Evolutionary conservation across 2,113 vertebrate species (phyloP).

Genomic region (Lepisosteus oculatus): DNA sequence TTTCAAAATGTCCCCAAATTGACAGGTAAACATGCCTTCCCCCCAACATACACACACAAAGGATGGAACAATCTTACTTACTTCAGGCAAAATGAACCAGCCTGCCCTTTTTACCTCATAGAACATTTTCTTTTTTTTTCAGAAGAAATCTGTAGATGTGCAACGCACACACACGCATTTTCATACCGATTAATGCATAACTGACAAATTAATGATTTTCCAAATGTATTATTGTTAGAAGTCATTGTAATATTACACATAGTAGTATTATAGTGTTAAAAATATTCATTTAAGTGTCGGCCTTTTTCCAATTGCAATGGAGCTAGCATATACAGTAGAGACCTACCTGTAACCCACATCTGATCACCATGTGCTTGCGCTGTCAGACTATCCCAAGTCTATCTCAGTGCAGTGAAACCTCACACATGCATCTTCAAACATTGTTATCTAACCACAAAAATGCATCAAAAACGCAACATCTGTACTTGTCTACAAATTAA

Average conservation of each 20-base stretch:
- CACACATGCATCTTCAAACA: conserved; percentile 60
- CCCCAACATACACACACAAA: too few species aligned
- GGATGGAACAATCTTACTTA: background rate
- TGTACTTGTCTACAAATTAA: conserved; percentile 50
- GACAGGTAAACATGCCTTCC: too few species aligned
- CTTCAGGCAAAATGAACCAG: conserved; percentile 45
- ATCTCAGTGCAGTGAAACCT: conserved; percentile 55
- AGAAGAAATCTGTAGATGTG: conserved; percentile 12
- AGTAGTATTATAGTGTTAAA: conserved; percentile 8
- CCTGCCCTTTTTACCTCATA: conserved; percentile 59
- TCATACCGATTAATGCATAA: background rate
- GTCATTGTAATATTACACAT: conserved; percentile 36
- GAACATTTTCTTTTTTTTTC: conserved; percentile 40
- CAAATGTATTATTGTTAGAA: too few species aligned
- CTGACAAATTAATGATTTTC: too few species aligned
- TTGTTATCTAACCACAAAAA: conserved; percentile 57
- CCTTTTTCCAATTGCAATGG: too few species aligned
- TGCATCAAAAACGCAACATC: conserved; percentile 46
- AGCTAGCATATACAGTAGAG: background rate
- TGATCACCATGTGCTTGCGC: conserved; percentile 57
- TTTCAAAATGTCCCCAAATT: too few species aligned
- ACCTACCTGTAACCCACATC: conserved; percentile 58
- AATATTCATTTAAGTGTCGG: too few species aligned
- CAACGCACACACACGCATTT: conserved; percentile 39
- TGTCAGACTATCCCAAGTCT: conserved; percentile 32